Evolutionary conservation across 1,140 invertebrate species (phyloP).

Genomic region (Tenebrio molitor): DNA sequence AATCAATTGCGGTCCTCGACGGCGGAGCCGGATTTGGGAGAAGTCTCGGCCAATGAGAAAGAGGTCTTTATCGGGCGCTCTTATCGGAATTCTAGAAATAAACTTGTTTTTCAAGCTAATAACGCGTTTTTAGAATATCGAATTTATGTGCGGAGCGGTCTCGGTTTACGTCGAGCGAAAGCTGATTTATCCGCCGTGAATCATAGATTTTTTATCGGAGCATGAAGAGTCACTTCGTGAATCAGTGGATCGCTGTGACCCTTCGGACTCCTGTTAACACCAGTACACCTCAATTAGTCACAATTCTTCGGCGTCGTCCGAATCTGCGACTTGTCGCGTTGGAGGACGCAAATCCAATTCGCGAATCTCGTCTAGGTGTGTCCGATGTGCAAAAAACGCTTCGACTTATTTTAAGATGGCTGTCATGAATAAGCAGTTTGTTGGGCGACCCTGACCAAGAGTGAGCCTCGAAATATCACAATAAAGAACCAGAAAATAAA

Average conservation of each 20-base stretch:
- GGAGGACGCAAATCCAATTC: too few species aligned
- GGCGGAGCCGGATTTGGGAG: neutral
- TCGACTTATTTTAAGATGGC: constrained; percentile 37
- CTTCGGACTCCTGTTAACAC: neutral
- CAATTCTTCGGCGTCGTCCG: too few species aligned
- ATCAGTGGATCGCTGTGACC: neutral
- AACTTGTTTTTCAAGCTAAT: constrained; percentile 40
- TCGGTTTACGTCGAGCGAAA: constrained; percentile 21
- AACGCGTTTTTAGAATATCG: constrained; percentile 34
- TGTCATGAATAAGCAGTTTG: constrained; percentile 37
- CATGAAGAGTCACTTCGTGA: neutral
- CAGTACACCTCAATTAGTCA: too few species aligned
- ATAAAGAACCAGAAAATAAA: constrained; percentile 38
- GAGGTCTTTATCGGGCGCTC: constrained; percentile 8
- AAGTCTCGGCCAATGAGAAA: constrained; percentile 3
- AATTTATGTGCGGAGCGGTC: constrained; percentile 28
- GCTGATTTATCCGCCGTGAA: constrained; percentile 20
- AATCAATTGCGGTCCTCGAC: constrained; percentile 7
- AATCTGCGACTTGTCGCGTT: too few species aligned
- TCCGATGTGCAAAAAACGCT: constrained; percentile 1
- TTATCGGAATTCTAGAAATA: constrained; percentile 39
- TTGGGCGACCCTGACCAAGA: constrained; percentile 25
- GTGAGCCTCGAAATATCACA: constrained; percentile 27
- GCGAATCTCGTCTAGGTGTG: constrained; percentile 34
- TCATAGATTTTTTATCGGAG: constrained; percentile 5